These are phyloP conservation scores for Dipodomys ordii DNA, from an alignment of 2,113 vertebrate genomes.

Conservation along the genomic window DNA sequence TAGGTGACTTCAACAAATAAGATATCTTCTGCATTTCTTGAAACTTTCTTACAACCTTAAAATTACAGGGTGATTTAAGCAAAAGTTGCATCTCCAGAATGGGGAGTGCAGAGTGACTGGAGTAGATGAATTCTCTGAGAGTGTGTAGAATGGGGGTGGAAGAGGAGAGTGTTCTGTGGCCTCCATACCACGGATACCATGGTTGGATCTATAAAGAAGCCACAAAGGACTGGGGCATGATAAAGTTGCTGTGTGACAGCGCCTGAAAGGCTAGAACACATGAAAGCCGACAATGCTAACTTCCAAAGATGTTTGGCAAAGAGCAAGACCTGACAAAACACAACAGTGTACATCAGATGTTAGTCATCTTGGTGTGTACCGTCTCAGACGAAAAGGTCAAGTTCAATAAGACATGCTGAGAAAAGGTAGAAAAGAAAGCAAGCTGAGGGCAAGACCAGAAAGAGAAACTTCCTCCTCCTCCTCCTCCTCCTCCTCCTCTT, in stretches of 20 bases:
- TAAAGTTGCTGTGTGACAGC: neutral
- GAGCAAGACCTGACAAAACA: neutral
- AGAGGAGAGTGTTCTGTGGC: neutral
- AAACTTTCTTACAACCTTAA: conserved; percentile 5
- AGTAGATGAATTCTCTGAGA: neutral
- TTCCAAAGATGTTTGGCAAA: neutral
- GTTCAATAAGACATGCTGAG: neutral
- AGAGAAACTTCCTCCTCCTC: neutral
- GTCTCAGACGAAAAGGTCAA: neutral
- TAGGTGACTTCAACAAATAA: neutral
- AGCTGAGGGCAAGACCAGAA: neutral
- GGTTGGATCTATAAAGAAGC: neutral
- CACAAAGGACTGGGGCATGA: neutral
- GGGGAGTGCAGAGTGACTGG: neutral
- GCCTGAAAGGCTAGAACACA: neutral
- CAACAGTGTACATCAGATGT: neutral
- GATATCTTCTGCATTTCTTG: neutral
- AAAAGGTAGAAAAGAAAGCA: neutral
- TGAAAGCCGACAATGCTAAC: neutral
- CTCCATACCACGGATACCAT: neutral
- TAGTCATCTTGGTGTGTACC: neutral
- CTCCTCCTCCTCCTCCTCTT: neutral
- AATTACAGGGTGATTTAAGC: neutral
- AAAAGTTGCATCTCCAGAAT: neutral
- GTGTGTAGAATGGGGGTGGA: neutral